A percentile compares a stretch with the other conserved stretches of the same genome.
Evolutionary conservation across 2,113 vertebrate genomes (phyloP).

Genomic region (Platysternon megacephalum): DNA sequence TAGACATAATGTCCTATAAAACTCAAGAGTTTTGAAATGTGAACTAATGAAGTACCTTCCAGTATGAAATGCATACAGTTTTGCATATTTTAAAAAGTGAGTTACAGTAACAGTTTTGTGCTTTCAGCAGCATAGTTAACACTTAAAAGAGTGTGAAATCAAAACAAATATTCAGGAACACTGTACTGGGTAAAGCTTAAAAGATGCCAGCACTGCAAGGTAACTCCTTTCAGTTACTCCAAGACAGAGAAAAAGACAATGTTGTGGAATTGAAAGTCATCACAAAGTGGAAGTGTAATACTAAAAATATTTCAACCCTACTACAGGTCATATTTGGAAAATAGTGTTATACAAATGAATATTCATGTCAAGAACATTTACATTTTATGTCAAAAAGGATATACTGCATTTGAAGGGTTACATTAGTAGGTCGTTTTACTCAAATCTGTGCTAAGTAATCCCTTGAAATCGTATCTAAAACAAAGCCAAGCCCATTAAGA

Average conservation of each 20-base stretch:
- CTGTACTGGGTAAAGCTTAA: not conserved
- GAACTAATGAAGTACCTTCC: not conserved
- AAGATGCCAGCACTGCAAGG: not conserved
- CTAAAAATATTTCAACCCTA: not conserved
- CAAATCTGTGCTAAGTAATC: not conserved
- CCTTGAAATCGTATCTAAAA: not conserved
- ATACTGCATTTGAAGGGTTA: conserved; percentile 12
- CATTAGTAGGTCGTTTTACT: not conserved
- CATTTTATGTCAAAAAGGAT: not conserved
- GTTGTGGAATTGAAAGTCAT: not conserved
- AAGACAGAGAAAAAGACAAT: not conserved
- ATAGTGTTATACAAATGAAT: not conserved
- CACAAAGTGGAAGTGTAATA: not conserved
- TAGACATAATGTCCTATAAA: not conserved
- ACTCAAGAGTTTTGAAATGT: not conserved
- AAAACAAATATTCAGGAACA: not conserved
- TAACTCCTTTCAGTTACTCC: not conserved
- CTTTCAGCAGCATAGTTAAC: not conserved
- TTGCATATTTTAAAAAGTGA: not conserved
- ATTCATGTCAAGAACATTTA: not conserved
- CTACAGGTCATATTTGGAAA: not conserved
- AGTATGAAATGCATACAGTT: not conserved
- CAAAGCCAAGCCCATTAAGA: conserved; percentile 17
- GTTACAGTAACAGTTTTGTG: not conserved
- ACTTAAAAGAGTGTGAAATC: not conserved